Conservation (phyloP, 2,113 vertebrate genomes). For the Varanus komodoensis region DNA sequence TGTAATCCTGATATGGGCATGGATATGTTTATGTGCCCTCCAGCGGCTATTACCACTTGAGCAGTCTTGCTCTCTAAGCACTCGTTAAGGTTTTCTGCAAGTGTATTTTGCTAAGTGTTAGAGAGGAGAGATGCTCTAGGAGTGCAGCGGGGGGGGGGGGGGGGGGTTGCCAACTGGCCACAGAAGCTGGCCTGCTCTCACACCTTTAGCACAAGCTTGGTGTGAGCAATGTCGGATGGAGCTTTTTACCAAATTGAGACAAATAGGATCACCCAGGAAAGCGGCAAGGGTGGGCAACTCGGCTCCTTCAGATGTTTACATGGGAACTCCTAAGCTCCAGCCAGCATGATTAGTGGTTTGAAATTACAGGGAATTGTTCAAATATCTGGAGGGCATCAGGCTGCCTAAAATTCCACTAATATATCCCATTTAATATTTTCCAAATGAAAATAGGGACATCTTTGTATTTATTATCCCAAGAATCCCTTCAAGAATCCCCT, state of each 20-base stretch:
- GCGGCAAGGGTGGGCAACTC: background rate
- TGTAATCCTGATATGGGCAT: background rate
- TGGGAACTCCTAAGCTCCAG: background rate
- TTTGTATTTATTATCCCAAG: background rate
- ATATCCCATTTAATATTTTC: background rate
- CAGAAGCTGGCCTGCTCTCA: background rate
- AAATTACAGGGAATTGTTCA: too few relatives aligned
- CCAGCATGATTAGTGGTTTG: too few relatives aligned
- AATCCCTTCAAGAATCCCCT: background rate
- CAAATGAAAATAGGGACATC: background rate
- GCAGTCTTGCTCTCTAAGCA: background rate
- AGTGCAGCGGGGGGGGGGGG: too few relatives aligned
- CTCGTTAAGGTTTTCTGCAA: conserved; percentile 7
- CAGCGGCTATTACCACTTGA: background rate
- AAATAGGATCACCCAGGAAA: too few relatives aligned
- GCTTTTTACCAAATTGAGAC: background rate
- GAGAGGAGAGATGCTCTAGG: background rate
- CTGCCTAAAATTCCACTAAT: too few relatives aligned
- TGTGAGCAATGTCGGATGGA: background rate
- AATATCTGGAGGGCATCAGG: too few relatives aligned
- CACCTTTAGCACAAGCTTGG: background rate
- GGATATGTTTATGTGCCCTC: conserved; percentile 18
- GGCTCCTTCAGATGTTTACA: background rate
- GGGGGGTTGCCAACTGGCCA: background rate
- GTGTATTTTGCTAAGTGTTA: background rate